These are phyloP conservation scores for Rhynchomys soricoides DNA, from an alignment of 2,113 vertebrate species.

Conservation along the genomic window DNA sequence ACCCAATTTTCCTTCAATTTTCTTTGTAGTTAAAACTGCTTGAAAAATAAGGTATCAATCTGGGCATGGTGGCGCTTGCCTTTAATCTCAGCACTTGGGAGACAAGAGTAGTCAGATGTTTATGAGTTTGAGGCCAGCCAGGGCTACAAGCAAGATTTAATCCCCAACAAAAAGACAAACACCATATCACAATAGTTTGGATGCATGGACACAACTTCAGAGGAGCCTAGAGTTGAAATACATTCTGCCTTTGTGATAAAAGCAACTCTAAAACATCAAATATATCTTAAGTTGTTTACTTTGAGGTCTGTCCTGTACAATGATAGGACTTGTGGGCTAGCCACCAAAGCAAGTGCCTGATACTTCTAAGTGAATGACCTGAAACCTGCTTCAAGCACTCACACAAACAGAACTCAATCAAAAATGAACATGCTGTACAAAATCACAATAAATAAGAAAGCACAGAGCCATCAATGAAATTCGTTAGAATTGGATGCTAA, in stretches of 20 bases:
- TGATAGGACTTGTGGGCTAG: neutral
- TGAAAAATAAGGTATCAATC: neutral
- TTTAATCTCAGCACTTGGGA: neutral
- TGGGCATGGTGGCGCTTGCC: neutral
- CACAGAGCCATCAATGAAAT: neutral
- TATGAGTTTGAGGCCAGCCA: neutral
- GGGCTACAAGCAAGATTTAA: neutral
- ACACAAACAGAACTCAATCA: neutral
- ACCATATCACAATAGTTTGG: neutral
- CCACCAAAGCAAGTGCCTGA: neutral
- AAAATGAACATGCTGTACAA: neutral
- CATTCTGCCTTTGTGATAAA: neutral
- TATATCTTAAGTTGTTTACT: neutral
- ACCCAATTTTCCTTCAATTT: neutral
- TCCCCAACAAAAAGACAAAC: neutral
- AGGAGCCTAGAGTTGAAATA: neutral
- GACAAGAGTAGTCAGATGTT: neutral
- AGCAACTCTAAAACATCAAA: neutral
- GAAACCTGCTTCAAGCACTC: neutral
- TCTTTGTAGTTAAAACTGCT: neutral
- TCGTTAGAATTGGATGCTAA: neutral
- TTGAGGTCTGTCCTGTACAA: neutral
- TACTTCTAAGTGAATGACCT: neutral
- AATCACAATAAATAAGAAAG: neutral
- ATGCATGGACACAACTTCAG: neutral